Evolutionary conservation across 2,888 invertebrate genomes (phyloP), one percentile per base, ranked within the genome.

Genomic region (Trissoscelio sp.): DNA sequence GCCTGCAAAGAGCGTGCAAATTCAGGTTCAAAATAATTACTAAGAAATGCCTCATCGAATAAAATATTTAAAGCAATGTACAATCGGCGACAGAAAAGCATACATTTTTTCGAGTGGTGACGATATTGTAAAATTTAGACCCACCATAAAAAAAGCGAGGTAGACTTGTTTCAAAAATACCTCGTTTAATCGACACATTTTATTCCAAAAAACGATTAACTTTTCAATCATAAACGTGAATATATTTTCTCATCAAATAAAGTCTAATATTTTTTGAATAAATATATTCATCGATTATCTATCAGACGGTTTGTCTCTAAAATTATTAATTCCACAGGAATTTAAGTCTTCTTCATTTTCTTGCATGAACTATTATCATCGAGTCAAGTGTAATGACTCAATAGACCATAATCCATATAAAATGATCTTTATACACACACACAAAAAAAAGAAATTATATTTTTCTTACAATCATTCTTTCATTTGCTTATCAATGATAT

Each of bases 241-340:
- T 24, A 51, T 51, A 51, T 5, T 16, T 53, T 31, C 31, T 24
- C 31, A 53, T 9, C 14, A 31, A 53, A 31, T 16, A 14, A 31
- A 31, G 18, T 20, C 18, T 12, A 16, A 34, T 55, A 18, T 37
- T 0, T n/a, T 18, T 5, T 34, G 20, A 34, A 18, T 18, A 34
- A 55, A 55, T 55, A 55, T 31, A 14, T 53, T 53, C n/a, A 18
- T 55, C 11, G 9, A 34, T 9, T 22, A 51, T 31, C 37, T 34
- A 34, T 37, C 34, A 64, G 34, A 64, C 48, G 22, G 24, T 14
- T 39, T 16, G n/a, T 31, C 9, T 14, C 28, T 58, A 22, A 37
- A 58, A 28, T 57, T 39, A 62, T 31, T 46, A 62, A 79, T 72
- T 72, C 79, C 72, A 66, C 51, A 58, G 70, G 79, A 73, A 73